Conservation (phyloP, 2,888 invertebrate species). For the Xiphydria camelus region DNA sequence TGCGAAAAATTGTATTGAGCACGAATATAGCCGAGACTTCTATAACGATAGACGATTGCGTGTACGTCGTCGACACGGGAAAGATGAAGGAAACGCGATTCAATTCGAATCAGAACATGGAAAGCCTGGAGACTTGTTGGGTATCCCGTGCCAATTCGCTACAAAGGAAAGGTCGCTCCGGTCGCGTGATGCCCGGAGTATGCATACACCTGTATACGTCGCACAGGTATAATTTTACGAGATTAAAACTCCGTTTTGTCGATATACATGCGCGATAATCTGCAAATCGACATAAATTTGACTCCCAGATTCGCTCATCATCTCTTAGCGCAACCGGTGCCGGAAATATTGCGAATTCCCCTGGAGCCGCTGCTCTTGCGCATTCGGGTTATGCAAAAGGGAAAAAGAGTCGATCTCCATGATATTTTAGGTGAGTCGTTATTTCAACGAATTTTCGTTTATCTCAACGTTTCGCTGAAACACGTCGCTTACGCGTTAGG, state of each 20-base stretch:
- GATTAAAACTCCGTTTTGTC: background rate
- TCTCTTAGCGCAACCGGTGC: constrained; percentile 75
- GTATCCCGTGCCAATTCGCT: constrained; percentile 88
- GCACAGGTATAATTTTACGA: constrained; percentile 60
- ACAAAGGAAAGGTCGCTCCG: constrained; percentile 89
- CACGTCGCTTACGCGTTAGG: no score
- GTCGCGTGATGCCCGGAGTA: constrained; percentile 86
- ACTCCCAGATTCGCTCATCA: constrained; percentile 65
- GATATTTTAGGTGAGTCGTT: constrained; percentile 61
- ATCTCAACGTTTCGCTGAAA: no score
- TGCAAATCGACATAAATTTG: no score
- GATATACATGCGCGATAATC: no score
- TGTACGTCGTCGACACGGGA: constrained; percentile 90
- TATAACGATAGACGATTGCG: constrained; percentile 94
- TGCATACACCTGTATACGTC: constrained; percentile 86
- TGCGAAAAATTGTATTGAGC: constrained; percentile 82
- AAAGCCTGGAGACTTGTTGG: constrained; percentile 85
- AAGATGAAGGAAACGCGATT: constrained; percentile 88
- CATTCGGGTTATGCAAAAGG: constrained; percentile 69
- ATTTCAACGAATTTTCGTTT: no score
- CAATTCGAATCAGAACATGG: constrained; percentile 83
- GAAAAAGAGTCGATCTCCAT: constrained; percentile 56
- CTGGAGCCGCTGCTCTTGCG: constrained; percentile 80
- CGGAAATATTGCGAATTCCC: constrained; percentile 89
- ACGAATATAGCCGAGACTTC: constrained; percentile 97